Conservation (phyloP, 1,140 invertebrate genomes). For the Brachionus angularis region DNA sequence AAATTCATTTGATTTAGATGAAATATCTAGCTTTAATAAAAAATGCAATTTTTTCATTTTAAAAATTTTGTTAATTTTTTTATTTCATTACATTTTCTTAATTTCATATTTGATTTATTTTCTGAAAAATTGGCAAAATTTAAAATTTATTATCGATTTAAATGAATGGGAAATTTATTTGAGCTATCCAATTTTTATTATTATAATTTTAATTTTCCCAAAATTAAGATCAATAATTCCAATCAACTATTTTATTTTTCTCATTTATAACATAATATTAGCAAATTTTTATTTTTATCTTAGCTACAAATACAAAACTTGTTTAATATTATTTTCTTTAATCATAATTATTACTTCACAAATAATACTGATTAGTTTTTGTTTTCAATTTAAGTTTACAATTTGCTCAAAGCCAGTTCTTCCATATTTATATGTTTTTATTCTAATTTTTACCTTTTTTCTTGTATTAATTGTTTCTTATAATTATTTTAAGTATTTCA, state of each 20-base stretch:
- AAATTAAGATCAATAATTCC: constrained; percentile 3
- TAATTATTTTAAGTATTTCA: not conserved
- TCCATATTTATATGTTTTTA: constrained; percentile 19
- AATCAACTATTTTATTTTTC: constrained; percentile 17
- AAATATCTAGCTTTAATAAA: constrained; percentile 14
- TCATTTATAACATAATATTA: not conserved
- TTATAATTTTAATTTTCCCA: constrained; percentile 6
- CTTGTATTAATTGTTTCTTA: constrained; percentile 6
- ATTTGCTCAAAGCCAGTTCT: constrained; percentile 10
- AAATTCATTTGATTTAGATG: not conserved
- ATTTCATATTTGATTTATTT: not conserved
- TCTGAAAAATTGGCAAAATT: not conserved
- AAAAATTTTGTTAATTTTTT: constrained; percentile 19
- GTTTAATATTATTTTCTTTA: not conserved
- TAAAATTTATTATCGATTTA: not conserved
- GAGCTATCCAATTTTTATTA: not conserved
- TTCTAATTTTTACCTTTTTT: not conserved
- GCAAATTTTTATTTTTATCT: constrained; percentile 8
- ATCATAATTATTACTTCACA: not conserved
- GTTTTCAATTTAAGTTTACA: constrained; percentile 29
- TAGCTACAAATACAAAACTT: not conserved
- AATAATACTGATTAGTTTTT: not conserved
- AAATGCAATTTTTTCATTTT: not conserved
- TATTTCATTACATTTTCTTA: constrained; percentile 18
- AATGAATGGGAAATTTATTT: constrained; percentile 29